Base-by-base conservation (phyloP, 2,888 invertebrate genomes). In the Drosophila longiperda region DNA sequence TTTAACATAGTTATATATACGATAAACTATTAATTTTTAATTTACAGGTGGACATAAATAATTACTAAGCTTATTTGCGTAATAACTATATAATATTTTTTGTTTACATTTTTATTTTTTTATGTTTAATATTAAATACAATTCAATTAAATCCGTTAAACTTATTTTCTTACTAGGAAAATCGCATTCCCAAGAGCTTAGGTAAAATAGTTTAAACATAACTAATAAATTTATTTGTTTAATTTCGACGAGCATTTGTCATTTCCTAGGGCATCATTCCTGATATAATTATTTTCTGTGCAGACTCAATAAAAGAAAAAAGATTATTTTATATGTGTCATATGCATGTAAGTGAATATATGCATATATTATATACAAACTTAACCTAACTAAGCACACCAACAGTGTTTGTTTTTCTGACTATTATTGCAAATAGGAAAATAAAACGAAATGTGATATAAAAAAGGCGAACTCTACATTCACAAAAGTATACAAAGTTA, bases 271-370 rank as follows among this genome's bases (percentile, higher is more conserved):
- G 33, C 33, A 33, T 33, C 11, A 33, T 11, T 33, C 77, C 68
- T 74, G 65, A 77, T 80, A 73, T 83, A 72, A 83, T 77, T 60
- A 83, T 80, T 82, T 81, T 81, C 69, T 77, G 72, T 62, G 72
- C 59, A 62, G 61, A 54, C 54, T 68, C 11, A 67, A 73, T 17
- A 36, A 17, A 36, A 36, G 4, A 4, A 12, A 12, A 5, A 26
- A 26, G 26, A 26, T 26, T 26, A 26, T 26, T 11, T 3, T 33
- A 33, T 12, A 33, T 33, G 11, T 33, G 11, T 11, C 11, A 5
- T 33, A 33, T 33, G 11, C 11, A 5, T 33, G 11, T 33, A 33
- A 33, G 33, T 11, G 33, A 33, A 33, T 33, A 33, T 33, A 4
- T 33, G 11, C 33, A 33, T 4, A 33, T 33, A 33, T 33, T 33